Conservation (phyloP, 2,888 invertebrate genomes). For the Tetropium fuscum region DNA sequence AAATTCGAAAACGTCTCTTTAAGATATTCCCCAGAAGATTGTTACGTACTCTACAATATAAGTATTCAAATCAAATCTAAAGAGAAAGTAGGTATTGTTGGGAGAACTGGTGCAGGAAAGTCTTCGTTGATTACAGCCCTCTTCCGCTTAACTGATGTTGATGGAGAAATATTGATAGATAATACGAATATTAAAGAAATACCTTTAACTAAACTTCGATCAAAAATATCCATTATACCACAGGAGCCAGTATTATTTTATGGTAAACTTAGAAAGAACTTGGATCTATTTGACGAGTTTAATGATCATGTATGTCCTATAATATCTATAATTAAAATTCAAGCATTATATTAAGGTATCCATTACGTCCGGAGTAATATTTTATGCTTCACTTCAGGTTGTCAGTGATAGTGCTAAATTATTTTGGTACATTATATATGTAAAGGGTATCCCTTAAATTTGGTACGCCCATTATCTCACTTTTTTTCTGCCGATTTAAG, state of each 20-base stretch:
- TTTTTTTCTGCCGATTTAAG: no score
- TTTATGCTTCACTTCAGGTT: not conserved
- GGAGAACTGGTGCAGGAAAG: slow-evolving; percentile 87
- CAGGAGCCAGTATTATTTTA: slow-evolving; percentile 90
- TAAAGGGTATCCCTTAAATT: no score
- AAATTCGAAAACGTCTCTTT: slow-evolving; percentile 77
- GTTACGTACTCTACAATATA: slow-evolving; percentile 81
- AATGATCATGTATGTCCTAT: slow-evolving; percentile 45
- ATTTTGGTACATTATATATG: no score
- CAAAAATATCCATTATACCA: slow-evolving; percentile 85
- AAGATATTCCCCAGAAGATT: slow-evolving; percentile 77
- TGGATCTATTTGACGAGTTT: slow-evolving; percentile 53
- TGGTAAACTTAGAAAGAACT: slow-evolving; percentile 67
- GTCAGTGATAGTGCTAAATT: not conserved
- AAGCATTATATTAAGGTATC: not conserved
- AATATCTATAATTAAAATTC: not conserved
- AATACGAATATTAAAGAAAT: slow-evolving; percentile 76
- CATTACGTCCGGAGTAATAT: not conserved
- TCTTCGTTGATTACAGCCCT: slow-evolving; percentile 81
- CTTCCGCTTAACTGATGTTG: slow-evolving; percentile 83
- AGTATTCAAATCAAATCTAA: slow-evolving; percentile 75
- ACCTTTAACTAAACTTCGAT: slow-evolving; percentile 81
- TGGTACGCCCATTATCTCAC: no score
- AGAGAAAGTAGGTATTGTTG: slow-evolving; percentile 83
- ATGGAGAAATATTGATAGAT: slow-evolving; percentile 87